Percentiles rank a stretch among this genome's conserved stretches.
Evolutionary conservation across 2,113 vertebrate species (phyloP).

Genomic region (Corythornis vintsioides): DNA sequence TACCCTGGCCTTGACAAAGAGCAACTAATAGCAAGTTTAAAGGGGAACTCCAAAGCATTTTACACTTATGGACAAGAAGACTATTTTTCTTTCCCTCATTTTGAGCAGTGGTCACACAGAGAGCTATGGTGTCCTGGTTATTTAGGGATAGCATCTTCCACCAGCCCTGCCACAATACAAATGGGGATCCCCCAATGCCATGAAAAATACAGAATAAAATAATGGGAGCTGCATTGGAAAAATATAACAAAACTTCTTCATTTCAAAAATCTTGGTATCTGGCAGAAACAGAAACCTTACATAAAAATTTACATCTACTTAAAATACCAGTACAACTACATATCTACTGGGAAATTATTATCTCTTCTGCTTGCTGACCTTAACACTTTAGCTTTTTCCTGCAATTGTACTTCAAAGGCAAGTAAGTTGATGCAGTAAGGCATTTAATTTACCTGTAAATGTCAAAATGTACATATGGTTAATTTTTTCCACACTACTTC

Average conservation of each 20-base stretch:
- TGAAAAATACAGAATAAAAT: neutral
- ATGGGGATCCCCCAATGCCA: accelerated
- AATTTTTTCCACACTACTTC: neutral
- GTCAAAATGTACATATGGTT: neutral
- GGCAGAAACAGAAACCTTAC: neutral
- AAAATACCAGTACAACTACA: slow-evolving; percentile 18
- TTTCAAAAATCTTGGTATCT: neutral
- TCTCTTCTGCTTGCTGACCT: slow-evolving; percentile 16
- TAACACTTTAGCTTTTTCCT: neutral
- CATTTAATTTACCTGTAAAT: slow-evolving; percentile 29
- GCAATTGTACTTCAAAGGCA: slow-evolving; percentile 22
- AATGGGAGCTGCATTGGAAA: neutral
- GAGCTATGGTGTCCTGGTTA: neutral
- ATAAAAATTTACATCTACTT: neutral
- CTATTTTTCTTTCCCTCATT: neutral
- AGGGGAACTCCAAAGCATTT: neutral
- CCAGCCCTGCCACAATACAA: neutral
- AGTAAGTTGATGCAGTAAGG: neutral
- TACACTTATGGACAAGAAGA: neutral
- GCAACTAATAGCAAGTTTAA: neutral
- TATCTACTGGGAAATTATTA: neutral
- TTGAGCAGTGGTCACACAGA: neutral
- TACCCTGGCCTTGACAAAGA: neutral
- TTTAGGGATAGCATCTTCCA: neutral
- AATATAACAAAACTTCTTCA: neutral